Evolutionary conservation across 2,113 vertebrate species (phyloP).

Genomic region (Ploceus nigricollis): DNA sequence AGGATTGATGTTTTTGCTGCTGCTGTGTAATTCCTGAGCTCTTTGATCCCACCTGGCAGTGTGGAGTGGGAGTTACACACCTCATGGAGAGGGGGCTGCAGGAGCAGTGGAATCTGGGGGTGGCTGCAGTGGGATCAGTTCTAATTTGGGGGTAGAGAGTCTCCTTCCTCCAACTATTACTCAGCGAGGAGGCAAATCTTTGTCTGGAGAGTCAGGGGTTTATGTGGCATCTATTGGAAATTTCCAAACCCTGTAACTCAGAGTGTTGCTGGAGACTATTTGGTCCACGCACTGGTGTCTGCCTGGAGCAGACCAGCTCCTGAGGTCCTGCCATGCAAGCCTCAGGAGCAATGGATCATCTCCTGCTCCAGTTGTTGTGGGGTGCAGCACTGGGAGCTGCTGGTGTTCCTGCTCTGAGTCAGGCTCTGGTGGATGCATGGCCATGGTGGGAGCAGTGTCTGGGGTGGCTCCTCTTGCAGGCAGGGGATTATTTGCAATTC

Average conservation of each 20-base stretch:
- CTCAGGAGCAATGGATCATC: background rate
- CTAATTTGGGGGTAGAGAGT: background rate
- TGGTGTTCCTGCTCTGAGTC: background rate
- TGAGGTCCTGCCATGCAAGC: background rate
- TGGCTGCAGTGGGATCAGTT: accelerated
- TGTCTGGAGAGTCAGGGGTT: background rate
- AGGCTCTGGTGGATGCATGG: accelerated
- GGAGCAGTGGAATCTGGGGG: background rate
- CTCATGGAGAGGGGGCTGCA: background rate
- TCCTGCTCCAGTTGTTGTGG: background rate
- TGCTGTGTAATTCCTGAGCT: background rate
- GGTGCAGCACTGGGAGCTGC: accelerated
- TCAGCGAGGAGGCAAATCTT: accelerated
- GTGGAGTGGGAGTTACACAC: background rate
- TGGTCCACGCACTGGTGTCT: background rate
- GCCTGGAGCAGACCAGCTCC: background rate
- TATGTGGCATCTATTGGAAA: accelerated
- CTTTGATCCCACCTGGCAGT: background rate
- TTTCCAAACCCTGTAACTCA: too few species aligned
- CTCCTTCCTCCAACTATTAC: background rate
- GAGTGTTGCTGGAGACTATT: background rate
- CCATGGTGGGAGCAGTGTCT: background rate
- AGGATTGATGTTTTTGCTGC: background rate
- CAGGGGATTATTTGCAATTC: background rate
- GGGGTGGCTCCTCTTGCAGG: background rate